Percentiles rank a stretch among this genome's conserved stretches.
Evolutionary conservation across 2,113 vertebrate genomes (phyloP).

Genomic region (Mormyrus lacerda): DNA sequence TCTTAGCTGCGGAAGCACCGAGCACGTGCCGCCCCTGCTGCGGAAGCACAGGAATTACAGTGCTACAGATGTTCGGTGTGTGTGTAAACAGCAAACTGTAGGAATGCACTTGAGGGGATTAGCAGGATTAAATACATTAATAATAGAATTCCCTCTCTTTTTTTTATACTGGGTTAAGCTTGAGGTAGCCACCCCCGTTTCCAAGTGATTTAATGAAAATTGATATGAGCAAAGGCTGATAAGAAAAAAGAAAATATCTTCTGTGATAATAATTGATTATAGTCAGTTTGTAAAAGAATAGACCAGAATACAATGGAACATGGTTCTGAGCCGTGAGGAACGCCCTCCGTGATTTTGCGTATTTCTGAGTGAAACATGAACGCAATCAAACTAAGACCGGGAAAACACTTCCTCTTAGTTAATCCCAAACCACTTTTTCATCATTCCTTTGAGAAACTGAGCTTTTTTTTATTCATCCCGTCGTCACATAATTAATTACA

Average conservation of each 20-base stretch:
- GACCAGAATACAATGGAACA: not conserved
- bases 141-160: constrained; percentile 26
- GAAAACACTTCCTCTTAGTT: not conserved
- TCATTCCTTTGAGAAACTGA: constrained; percentile 20
- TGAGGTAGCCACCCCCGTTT: not conserved
- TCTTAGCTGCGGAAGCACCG: constrained; percentile 56
- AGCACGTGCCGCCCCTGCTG: constrained; percentile 46
- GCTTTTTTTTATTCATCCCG: constrained; percentile 30
- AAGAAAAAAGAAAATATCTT: constrained; percentile 20
- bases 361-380: not conserved
- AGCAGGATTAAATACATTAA: constrained; percentile 28
- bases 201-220: not conserved
- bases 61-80: constrained; percentile 62
- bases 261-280: not conserved
- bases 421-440: not conserved
- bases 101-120: constrained; percentile 28
- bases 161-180: constrained; percentile 5
- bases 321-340: not conserved
- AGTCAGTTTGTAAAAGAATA: not conserved
- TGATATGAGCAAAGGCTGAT: not conserved
- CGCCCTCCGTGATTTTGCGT: not conserved
- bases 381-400: not conserved
- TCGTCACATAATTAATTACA: constrained; percentile 72
- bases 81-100: constrained; percentile 16
- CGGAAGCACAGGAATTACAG: constrained; percentile 49